Base-by-base conservation (phyloP, 1,140 invertebrate species). In the Agrypnia vestita region DNA sequence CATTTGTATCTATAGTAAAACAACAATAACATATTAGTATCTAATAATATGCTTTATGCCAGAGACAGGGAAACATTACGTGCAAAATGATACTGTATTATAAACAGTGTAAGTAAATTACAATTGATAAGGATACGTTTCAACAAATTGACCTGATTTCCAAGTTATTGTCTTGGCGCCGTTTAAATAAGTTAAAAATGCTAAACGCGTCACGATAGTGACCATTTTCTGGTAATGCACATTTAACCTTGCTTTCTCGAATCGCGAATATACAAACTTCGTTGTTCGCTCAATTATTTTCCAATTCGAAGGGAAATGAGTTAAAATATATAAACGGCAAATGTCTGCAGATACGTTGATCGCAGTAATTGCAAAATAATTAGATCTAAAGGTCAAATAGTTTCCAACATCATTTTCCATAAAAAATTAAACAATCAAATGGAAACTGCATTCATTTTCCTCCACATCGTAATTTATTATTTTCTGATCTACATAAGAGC, bases 241-340 rank as follows among this genome's bases (percentile, higher is more conserved):
- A 73, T 21, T 13, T 78, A 76, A 76, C 80, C 80, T 82, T 82
- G 76, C 80, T 76, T 79, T 82, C 77, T 46, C 71, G 43, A 21
- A 79, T 49, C 55, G 51, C 73, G 25, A 79, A 75, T 69, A 17
- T 72, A 59, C 15, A 49, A 47, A 71, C 62, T 55, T 74, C 49
- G 49, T 69, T 74, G 73, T 79, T 76, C 55, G 74, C 74, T 79
- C 69, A 64, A 82, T 79, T 76, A 74, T 82, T 78, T 76, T 76
- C 77, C 77, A 76, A 79, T 59, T 72, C 59, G 77, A 79, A 76
- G 75, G 71, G 19, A 71, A 69, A 76, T 76, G 46, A 51, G 43
- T n/a, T 44, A 13, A 61, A 55, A 25, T 19, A n/a, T n/a, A 55
- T 59, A 59, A 59, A 11, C 17, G 6, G 55, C 15, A 59, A 59